Percentiles rank a stretch among this genome's conserved stretches.
phyloP scores from a whole-genome alignment of 2,113 vertebrate species.

The Aphyosemion australe region DNA sequence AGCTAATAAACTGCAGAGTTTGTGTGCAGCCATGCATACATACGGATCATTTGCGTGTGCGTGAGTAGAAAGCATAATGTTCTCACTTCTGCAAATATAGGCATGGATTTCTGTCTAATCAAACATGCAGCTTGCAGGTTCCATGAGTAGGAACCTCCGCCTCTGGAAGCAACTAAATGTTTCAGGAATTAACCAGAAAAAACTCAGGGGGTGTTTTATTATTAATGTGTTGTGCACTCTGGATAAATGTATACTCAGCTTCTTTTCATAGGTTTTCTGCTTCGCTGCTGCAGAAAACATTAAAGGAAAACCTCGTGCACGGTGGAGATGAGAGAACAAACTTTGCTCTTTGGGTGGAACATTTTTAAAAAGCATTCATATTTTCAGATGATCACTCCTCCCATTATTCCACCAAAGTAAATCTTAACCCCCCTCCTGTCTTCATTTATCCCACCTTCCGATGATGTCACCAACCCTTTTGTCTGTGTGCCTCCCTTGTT shows the following conservation, averaged over 20 bases:
- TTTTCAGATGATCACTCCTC: too few relatives aligned
- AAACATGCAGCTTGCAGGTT: background rate
- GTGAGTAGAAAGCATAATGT: background rate
- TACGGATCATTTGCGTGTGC: conserved; percentile 1
- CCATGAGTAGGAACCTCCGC: background rate
- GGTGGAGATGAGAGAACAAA: conserved; percentile 48
- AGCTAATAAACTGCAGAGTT: conserved; percentile 25
- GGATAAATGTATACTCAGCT: conserved; percentile 67
- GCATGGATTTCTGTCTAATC: conserved; percentile 4
- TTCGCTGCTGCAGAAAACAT: conserved; percentile 52
- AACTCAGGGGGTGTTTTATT: conserved; percentile 57
- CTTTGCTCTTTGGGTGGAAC: conserved; percentile 27
- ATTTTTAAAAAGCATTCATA: too few relatives aligned
- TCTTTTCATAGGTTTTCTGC: conserved; percentile 47
- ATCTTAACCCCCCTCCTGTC: too few relatives aligned
- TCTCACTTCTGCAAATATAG: background rate
- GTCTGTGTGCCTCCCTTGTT: background rate
- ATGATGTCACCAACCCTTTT: background rate
- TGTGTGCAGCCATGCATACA: conserved; percentile 4
- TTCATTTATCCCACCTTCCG: too few relatives aligned
- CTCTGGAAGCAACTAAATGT: conserved; percentile 14
- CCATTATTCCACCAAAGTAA: too few relatives aligned
- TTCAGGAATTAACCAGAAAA: conserved; percentile 11
- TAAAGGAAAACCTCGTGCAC: conserved; percentile 46
- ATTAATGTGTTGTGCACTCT: conserved; percentile 60